These are phyloP conservation scores for Altica lythri DNA, from an alignment of 2,888 invertebrate genomes.

Conservation along the genomic window DNA sequence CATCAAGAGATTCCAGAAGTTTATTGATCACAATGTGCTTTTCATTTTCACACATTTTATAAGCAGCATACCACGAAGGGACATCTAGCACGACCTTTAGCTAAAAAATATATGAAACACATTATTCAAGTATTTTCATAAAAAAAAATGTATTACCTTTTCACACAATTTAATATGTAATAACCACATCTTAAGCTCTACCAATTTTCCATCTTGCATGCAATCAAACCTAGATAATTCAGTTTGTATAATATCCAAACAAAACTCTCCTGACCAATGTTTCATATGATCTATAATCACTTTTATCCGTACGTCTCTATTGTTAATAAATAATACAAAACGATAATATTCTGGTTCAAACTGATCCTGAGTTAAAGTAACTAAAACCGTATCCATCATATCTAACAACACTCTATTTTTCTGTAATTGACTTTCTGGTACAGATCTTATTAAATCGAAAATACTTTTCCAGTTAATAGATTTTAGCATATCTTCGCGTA, in stretches of 20 bases:
- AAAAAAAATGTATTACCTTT: conserved; percentile 54
- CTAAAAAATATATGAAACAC: conserved; percentile 47
- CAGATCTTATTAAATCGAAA: conserved; percentile 60
- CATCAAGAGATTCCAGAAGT: conserved; percentile 44
- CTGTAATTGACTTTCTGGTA: conserved; percentile 63
- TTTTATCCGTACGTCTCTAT: conserved; percentile 60
- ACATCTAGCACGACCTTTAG: conserved; percentile 63
- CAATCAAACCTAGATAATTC: conserved; percentile 60
- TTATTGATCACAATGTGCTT: conserved; percentile 52
- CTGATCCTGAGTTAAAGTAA: conserved; percentile 62
- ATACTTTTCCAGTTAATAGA: conserved; percentile 54
- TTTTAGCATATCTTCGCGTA: conserved; percentile 46
- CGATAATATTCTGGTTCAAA: conserved; percentile 60
- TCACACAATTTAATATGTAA: conserved; percentile 69
- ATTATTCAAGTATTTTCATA: not conserved
- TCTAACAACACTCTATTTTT: conserved; percentile 62
- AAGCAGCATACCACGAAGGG: conserved; percentile 66
- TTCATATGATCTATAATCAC: conserved; percentile 62
- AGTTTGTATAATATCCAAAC: conserved; percentile 59
- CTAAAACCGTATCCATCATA: conserved; percentile 65
- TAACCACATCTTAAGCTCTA: conserved; percentile 62
- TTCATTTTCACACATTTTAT: conserved; percentile 61
- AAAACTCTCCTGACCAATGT: conserved; percentile 64
- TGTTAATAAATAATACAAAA: conserved; percentile 61
- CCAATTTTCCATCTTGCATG: conserved; percentile 39